Conservation (phyloP, 30 jellyfish, hydroid and myxozoan genomes). For the Aurelia sp. region DNA sequence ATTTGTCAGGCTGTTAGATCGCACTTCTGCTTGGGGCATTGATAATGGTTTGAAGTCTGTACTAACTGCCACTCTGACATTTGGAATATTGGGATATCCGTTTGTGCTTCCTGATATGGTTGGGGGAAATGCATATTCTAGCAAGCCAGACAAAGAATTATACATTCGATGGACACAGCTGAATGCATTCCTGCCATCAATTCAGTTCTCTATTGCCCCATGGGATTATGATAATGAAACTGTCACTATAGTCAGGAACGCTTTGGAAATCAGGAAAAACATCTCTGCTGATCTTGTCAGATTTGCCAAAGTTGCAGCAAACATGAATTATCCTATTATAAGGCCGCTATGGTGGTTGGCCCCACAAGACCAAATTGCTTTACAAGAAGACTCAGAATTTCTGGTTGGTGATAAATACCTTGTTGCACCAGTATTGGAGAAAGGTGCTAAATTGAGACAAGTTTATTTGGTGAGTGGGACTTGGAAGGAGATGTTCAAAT, state of each 20-base stretch:
- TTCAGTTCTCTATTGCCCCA: conserved; percentile 93
- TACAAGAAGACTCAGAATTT: conserved; percentile 65
- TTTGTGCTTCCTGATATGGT: conserved; percentile 96
- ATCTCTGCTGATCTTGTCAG: conserved; percentile 47
- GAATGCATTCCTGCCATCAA: conserved; percentile 84
- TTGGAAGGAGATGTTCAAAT: conserved; percentile 91
- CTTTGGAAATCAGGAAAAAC: conserved; percentile 55
- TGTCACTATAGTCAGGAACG: conserved; percentile 50
- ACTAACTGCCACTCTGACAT: conserved; percentile 85
- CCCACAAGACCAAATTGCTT: conserved; percentile 73
- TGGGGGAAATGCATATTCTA: conserved; percentile 88
- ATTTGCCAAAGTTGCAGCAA: conserved; percentile 67
- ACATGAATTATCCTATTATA: conserved; percentile 73
- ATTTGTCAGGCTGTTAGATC: conserved; percentile 82
- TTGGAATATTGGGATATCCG: conserved; percentile 93
- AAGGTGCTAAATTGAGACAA: conserved; percentile 44
- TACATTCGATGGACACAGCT: conserved; percentile 94
- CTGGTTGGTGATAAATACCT: conserved; percentile 81
- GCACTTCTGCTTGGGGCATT: conserved; percentile 83
- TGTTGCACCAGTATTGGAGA: conserved; percentile 86
- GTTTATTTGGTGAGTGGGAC: conserved; percentile 78
- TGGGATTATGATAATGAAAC: conserved; percentile 95
- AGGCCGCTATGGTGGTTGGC: conserved; percentile 98
- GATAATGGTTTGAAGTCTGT: conserved; percentile 94
- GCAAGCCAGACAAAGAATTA: conserved; percentile 83